Evolutionary conservation across 2,797 vertebrate genomes (phyloP).

Genomic region (Microctenopoma steveboyesi): DNA sequence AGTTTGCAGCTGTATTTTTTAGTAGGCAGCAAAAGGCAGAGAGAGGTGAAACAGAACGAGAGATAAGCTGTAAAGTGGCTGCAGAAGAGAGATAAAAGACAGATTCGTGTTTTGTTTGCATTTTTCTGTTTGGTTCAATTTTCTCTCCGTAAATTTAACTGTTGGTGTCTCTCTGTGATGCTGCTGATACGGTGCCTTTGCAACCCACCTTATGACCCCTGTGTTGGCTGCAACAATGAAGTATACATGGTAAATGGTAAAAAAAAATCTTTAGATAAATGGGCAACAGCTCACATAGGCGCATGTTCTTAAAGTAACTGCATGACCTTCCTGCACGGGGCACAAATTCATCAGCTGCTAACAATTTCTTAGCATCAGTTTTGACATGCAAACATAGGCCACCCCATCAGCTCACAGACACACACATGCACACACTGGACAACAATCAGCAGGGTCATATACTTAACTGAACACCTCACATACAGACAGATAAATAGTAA

Average conservation of each 20-base stretch:
- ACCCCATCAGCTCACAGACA: conserved; percentile 28
- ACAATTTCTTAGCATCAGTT: conserved; percentile 55
- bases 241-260: conserved; percentile 6
- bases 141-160: conserved; percentile 22
- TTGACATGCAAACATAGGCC: conserved; percentile 63
- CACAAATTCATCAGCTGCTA: conserved; percentile 60
- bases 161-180: conserved; percentile 17
- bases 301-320: conserved; percentile 32
- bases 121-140: conserved; percentile 43
- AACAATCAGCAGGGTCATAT: conserved; percentile 12
- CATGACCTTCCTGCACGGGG: conserved; percentile 55
- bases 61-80: conserved; percentile 54
- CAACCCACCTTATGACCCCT: neutral
- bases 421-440: conserved; percentile 32
- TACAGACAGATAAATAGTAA: conserved; percentile 19
- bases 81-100: conserved; percentile 49
- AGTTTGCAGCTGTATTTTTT: conserved; percentile 68
- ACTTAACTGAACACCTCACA: conserved; percentile 30
- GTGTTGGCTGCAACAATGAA: conserved; percentile 17
- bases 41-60: conserved; percentile 47
- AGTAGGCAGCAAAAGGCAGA: conserved; percentile 54
- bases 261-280: conserved; percentile 24
- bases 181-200: conserved; percentile 17
- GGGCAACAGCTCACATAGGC: conserved; percentile 24
- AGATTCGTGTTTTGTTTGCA: conserved; percentile 60